These are phyloP conservation scores for Ceyx cyanopectus DNA, from an alignment of 2,113 vertebrate genomes.

Conservation along the genomic window DNA sequence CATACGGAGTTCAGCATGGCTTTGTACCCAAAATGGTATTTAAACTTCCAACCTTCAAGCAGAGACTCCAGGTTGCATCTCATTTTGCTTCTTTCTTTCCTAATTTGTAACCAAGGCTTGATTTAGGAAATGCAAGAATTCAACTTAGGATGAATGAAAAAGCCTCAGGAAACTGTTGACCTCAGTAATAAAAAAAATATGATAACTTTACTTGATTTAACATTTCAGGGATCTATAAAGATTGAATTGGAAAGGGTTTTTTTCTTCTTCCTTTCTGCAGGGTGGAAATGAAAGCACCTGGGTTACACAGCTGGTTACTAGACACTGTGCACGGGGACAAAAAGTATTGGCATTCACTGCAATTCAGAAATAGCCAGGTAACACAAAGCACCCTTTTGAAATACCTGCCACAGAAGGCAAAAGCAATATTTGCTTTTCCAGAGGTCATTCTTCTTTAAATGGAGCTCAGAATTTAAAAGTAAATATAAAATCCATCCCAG, in stretches of 20 bases:
- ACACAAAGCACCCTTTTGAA: neutral
- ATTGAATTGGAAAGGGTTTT: slow-evolving; percentile 7
- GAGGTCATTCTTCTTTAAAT: neutral
- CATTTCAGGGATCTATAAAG: slow-evolving; percentile 57
- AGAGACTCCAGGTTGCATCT: slow-evolving; percentile 28
- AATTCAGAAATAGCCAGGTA: neutral
- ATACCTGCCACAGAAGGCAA: neutral
- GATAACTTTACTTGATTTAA: slow-evolving; percentile 60
- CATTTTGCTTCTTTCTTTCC: slow-evolving; percentile 34
- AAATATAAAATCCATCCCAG: neutral
- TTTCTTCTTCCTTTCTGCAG: neutral
- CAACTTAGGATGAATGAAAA: slow-evolving; percentile 56
- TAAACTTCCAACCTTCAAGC: slow-evolving; percentile 59
- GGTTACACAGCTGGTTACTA: neutral
- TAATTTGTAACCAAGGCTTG: slow-evolving; percentile 65
- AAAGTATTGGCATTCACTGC: slow-evolving; percentile 3
- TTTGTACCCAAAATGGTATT: slow-evolving; percentile 54
- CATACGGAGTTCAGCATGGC: slow-evolving; percentile 13
- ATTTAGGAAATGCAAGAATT: slow-evolving; percentile 73
- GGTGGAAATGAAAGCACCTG: slow-evolving; percentile 36
- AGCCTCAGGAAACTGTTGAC: slow-evolving; percentile 66
- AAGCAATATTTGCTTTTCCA: neutral
- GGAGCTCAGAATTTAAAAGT: neutral
- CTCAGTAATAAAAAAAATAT: slow-evolving; percentile 61
- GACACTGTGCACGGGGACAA: neutral